phyloP scores from a whole-genome alignment of 1,140 invertebrate genomes.

The Temnothorax curvispinosus region DNA sequence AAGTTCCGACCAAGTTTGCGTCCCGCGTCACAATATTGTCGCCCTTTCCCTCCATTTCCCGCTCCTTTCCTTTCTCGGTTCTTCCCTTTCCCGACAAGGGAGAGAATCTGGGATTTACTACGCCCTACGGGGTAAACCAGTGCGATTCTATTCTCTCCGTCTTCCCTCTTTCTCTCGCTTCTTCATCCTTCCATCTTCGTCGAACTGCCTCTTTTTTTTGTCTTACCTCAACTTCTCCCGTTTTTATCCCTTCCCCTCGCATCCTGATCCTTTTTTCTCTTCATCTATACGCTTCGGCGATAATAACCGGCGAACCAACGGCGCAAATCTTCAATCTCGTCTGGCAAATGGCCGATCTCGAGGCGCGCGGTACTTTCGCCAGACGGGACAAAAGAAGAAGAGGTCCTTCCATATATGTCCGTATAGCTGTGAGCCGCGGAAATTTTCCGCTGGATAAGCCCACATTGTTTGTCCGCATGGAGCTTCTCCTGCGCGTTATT shows the following conservation, averaged over 20 bases:
- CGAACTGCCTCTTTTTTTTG: conserved; percentile 4
- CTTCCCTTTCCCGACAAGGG: background rate
- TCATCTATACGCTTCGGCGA: conserved; percentile 70
- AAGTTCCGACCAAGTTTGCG: conserved; percentile 58
- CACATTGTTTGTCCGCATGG: conserved; percentile 57
- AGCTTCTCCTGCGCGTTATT: background rate
- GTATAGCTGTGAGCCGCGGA: conserved; percentile 38
- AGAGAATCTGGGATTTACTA: conserved; percentile 45
- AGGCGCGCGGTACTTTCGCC: conserved; percentile 48
- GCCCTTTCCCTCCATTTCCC: conserved; percentile 7
- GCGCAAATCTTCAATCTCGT: conserved; percentile 75
- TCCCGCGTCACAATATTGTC: conserved; percentile 50
- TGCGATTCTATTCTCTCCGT: conserved; percentile 26
- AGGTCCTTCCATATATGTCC: conserved; percentile 30
- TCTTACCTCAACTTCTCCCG: conserved; percentile 27
- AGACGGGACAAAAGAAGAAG: conserved; percentile 66
- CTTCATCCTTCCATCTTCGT: background rate
- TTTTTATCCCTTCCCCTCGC: conserved; percentile 22
- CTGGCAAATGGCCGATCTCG: conserved; percentile 76
- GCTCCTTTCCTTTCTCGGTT: background rate
- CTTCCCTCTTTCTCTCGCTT: background rate
- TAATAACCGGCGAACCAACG: conserved; percentile 70
- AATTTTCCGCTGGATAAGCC: conserved; percentile 37
- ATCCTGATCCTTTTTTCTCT: conserved; percentile 33
- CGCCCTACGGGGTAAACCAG: conserved; percentile 32